These are phyloP conservation scores for Exaiptasia diaphana DNA, from an alignment of 64 coral and sea anemone species.

Conservation along the genomic window DNA sequence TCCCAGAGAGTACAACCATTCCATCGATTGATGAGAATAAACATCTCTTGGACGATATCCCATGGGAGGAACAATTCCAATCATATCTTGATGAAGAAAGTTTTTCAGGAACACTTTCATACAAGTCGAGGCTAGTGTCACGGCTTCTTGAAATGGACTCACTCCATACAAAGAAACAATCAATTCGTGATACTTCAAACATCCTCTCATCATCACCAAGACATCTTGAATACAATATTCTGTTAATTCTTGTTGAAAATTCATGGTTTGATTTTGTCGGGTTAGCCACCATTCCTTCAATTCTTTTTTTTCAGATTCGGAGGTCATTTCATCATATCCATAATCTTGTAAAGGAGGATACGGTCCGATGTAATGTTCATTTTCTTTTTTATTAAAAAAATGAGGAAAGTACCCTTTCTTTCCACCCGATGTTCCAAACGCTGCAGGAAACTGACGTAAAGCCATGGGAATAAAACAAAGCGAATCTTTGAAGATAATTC, in stretches of 20 bases:
- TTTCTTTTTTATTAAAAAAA: conserved; percentile 8
- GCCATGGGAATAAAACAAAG: conserved; percentile 19
- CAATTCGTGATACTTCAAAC: neutral
- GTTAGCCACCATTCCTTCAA: neutral
- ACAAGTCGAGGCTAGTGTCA: no score
- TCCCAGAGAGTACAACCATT: neutral
- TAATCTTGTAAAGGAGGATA: conserved; percentile 1
- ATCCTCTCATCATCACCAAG: neutral
- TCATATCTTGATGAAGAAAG: no score
- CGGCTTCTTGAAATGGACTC: neutral
- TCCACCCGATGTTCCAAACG: neutral
- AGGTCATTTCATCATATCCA: neutral
- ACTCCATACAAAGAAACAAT: neutral
- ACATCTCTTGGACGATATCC: no score
- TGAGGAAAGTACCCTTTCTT: conserved; percentile 61
- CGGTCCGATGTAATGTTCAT: neutral
- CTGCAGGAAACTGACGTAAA: neutral
- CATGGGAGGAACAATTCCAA: no score
- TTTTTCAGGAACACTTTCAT: no score
- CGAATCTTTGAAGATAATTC: conserved; percentile 8
- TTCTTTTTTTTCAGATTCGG: neutral
- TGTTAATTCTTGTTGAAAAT: neutral
- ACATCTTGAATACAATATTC: neutral
- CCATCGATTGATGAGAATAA: no score
- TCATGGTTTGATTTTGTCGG: neutral